Percentiles rank a stretch among this genome's conserved stretches.
Evolutionary conservation across 2,888 invertebrate genomes (phyloP).

Genomic region (Dynastes hyllus): DNA sequence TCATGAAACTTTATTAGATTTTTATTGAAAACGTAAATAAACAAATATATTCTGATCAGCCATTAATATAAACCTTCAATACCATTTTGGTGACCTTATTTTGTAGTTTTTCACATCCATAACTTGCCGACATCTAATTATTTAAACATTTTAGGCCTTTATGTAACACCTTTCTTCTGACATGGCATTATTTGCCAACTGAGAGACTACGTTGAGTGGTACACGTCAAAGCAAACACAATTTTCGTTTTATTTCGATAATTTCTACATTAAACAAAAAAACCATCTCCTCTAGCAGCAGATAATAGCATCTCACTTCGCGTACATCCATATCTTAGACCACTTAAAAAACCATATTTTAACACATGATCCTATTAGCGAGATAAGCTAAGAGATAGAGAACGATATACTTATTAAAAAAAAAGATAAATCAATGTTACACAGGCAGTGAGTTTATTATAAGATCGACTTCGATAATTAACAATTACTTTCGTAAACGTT

Average conservation of each 20-base stretch:
- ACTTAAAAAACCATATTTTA: conserved; percentile 22
- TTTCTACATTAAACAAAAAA: conserved; percentile 1
- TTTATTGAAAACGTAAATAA: too few species aligned
- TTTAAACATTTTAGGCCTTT: too few species aligned
- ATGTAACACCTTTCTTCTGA: too few species aligned
- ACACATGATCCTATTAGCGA: conserved; percentile 22
- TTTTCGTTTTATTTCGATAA: conserved; percentile 16
- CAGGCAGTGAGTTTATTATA: background rate
- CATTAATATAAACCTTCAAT: too few species aligned
- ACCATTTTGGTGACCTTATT: too few species aligned
- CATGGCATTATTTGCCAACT: too few species aligned
- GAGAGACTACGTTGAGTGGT: background rate
- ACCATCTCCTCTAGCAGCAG: background rate
- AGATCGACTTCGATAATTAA: conserved; percentile 5
- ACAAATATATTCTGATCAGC: too few species aligned
- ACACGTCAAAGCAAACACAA: background rate
- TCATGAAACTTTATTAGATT: too few species aligned
- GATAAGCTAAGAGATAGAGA: background rate
- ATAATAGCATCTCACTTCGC: background rate
- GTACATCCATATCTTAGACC: background rate
- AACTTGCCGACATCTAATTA: too few species aligned
- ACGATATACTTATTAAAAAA: background rate
- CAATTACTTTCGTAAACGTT: conserved; percentile 29
- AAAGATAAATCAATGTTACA: conserved; percentile 36
- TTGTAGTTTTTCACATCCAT: too few species aligned